Evolutionary conservation across 2,888 invertebrate genomes (phyloP), one percentile per base, ranked within the genome.

Genomic region (Stictocephala bisonia): DNA sequence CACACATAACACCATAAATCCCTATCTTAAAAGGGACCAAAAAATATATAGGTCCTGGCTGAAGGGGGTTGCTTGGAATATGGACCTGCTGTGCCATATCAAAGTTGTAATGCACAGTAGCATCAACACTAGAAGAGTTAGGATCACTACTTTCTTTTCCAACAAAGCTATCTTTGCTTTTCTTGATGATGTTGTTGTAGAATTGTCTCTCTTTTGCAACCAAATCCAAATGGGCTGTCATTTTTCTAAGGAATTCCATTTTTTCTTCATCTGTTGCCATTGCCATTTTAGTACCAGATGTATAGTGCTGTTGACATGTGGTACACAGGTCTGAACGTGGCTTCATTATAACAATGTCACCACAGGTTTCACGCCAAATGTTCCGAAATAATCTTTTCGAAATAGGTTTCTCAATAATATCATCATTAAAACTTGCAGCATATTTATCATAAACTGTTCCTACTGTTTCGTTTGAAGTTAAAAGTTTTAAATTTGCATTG

Each of bases 21-120:
- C 75, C 75, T 7, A 76, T 31, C 67, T 77, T 77, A 41, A 67
- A 77, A 18, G 75, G 74, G 0, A 66, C 68, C 4, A 75, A 41
- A 56, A 74, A 77, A 60, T 77, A 77, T 1, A 74, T 67, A 0
- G 66, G 74, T 11, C 75, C 74, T 31, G 74, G 74, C 40, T 74
- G 75, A 7, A 74, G 56, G 7, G 77, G 74, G 27, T 74, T 74
- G 41, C 66, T 72, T 9, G 75, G 77, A 0, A 75, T 74, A 40
- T 74, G 75, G 0, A 77, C 66, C 26, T 75, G 73, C 13, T 75
- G 74, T 6, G 74, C 77, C 72, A 74, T 48, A 26, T 76, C 77
- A 70, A 74, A 75, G 58, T 66, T 74, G 31, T 70, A 70, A 48
- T 75, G 74, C 7, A 72, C 29, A n/a, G n/a, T n/a, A n/a, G n/a